A percentile compares a stretch with the other conserved stretches of the same genome.
These are phyloP conservation scores for Aporophyla nigra DNA, from an alignment of 2,888 invertebrate species.

Conservation along the genomic window DNA sequence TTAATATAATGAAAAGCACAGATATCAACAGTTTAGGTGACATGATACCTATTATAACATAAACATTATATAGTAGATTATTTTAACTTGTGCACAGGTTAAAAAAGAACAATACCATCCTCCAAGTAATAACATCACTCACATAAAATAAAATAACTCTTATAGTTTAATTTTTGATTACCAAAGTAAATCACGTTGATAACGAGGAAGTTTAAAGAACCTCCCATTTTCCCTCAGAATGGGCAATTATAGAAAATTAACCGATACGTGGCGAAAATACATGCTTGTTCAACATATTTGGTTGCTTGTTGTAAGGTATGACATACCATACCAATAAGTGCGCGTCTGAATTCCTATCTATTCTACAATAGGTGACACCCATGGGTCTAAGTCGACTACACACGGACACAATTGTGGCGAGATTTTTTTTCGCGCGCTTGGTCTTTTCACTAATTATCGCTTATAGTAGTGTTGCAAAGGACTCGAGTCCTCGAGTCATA, in stretches of 20 bases:
- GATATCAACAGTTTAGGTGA: not conserved
- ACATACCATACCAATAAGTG: not conserved
- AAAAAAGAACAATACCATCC: not conserved
- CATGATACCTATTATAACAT: constrained; percentile 1
- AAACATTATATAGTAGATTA: constrained; percentile 4
- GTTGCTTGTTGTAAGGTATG: not conserved
- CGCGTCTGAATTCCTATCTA: not conserved
- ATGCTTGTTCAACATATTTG: not conserved
- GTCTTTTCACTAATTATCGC: no score
- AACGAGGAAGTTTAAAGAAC: not conserved
- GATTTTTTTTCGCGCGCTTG: no score
- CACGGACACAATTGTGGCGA: no score
- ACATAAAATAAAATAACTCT: not conserved
- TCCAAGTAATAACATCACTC: not conserved
- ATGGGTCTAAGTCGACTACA: not conserved
- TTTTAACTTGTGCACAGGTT: constrained; percentile 6
- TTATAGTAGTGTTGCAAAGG: no score
- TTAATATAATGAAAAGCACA: not conserved
- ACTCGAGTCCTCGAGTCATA: no score
- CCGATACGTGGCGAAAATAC: not conserved
- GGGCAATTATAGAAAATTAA: not conserved
- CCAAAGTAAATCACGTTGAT: not conserved
- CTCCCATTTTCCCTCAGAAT: not conserved
- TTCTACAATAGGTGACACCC: not conserved
- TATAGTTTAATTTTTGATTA: not conserved